Evolutionary conservation across 2,888 invertebrate species (phyloP).

Genomic region (Campopleginae sp.): DNA sequence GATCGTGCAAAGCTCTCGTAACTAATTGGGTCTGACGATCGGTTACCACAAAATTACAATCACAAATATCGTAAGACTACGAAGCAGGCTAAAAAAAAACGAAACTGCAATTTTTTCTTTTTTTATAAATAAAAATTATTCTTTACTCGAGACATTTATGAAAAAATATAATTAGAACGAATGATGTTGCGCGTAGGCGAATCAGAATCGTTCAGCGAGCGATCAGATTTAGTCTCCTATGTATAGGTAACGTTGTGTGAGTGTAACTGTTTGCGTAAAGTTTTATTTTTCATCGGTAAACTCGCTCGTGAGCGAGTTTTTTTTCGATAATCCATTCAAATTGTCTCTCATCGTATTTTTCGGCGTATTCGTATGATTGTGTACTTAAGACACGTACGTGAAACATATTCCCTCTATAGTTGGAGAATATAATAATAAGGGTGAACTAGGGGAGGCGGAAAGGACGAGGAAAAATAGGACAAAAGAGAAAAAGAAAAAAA

Average conservation of each 20-base stretch:
- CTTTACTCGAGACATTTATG: slow-evolving; percentile 81
- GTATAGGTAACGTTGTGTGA: slow-evolving; percentile 53
- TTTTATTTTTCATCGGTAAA: slow-evolving; percentile 46
- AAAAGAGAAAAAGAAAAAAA: slow-evolving; percentile 32
- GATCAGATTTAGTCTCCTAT: slow-evolving; percentile 65
- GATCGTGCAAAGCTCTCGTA: slow-evolving; percentile 4
- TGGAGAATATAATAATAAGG: slow-evolving; percentile 77
- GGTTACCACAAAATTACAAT: not conserved
- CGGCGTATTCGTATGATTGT: slow-evolving; percentile 70
- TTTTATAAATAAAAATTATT: slow-evolving; percentile 82
- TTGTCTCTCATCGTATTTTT: slow-evolving; percentile 64
- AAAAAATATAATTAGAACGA: slow-evolving; percentile 78
- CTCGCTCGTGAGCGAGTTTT: slow-evolving; percentile 22
- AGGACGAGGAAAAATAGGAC: slow-evolving; percentile 9
- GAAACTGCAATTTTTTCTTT: slow-evolving; percentile 10
- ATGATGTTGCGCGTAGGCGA: slow-evolving; percentile 67
- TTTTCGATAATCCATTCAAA: slow-evolving; percentile 48
- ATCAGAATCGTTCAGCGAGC: slow-evolving; percentile 47
- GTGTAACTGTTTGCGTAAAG: slow-evolving; percentile 62
- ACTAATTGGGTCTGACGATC: not conserved
- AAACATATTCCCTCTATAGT: slow-evolving; percentile 78
- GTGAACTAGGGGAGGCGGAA: slow-evolving; percentile 72
- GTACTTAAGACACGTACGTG: slow-evolving; percentile 83
- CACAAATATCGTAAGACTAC: not conserved
- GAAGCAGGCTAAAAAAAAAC: slow-evolving; percentile 4